Evolutionary conservation across 1,140 invertebrate species (phyloP).

Genomic region (Andrena cerasifolii): DNA sequence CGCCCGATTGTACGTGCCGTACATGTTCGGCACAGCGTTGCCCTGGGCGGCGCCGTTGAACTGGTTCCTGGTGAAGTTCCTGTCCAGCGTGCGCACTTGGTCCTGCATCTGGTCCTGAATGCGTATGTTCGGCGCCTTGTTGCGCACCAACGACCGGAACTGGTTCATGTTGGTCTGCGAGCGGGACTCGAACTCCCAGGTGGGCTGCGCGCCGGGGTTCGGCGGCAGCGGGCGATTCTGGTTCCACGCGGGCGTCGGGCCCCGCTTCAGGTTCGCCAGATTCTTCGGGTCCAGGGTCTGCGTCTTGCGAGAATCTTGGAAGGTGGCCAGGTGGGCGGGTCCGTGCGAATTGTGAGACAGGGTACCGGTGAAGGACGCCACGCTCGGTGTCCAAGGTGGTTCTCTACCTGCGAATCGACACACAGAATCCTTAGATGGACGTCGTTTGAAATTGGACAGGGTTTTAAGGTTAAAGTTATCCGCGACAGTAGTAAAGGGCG

Average conservation of each 20-base stretch:
- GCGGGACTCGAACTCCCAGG: constrained; percentile 80
- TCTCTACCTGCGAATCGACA: constrained; percentile 75
- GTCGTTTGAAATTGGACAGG: too few relatives aligned
- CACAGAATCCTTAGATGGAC: too few relatives aligned
- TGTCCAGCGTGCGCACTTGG: constrained; percentile 79
- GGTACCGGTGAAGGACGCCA: constrained; percentile 79
- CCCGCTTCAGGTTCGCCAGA: constrained; percentile 77
- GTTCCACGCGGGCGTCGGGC: constrained; percentile 78
- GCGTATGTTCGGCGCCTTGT: constrained; percentile 77
- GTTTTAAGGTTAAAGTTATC: too few relatives aligned
- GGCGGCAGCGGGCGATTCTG: constrained; percentile 78
- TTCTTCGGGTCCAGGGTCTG: constrained; percentile 81
- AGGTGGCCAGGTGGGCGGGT: constrained; percentile 78
- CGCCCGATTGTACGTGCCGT: constrained; percentile 79
- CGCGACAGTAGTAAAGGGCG: too few relatives aligned
- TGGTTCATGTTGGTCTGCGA: constrained; percentile 82
- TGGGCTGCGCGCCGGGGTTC: constrained; percentile 73
- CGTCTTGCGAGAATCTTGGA: constrained; percentile 80
- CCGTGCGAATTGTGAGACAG: constrained; percentile 80
- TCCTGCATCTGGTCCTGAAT: constrained; percentile 80
- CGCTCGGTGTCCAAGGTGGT: constrained; percentile 81
- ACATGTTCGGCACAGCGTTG: constrained; percentile 80
- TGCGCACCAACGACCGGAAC: constrained; percentile 79
- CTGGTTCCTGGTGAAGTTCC: constrained; percentile 79
- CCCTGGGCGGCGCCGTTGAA: constrained; percentile 75